These are phyloP conservation scores for Elysia chlorotica DNA, from an alignment of 1,140 invertebrate genomes.

Conservation along the genomic window DNA sequence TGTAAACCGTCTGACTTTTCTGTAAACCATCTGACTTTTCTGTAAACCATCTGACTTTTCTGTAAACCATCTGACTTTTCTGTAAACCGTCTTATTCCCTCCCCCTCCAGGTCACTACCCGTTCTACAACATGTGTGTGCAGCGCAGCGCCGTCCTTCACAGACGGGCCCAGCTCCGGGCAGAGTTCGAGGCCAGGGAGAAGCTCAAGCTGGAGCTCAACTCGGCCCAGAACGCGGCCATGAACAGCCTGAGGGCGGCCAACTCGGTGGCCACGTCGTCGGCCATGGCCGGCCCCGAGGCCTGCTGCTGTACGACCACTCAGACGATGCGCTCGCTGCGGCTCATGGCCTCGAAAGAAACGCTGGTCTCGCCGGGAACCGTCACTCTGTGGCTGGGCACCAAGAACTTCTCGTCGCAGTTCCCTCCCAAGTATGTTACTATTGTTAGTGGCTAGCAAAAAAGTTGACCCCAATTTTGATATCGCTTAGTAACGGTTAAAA, in stretches of 20 bases:
- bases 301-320: too few species aligned
- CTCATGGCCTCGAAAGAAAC: conserved; percentile 23
- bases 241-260: neutral
- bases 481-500: too few species aligned
- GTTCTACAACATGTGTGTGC: conserved; percentile 23
- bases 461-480: too few species aligned
- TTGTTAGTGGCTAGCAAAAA: too few species aligned
- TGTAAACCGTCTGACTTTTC: too few species aligned
- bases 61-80: too few species aligned
- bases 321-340: conserved; percentile 17
- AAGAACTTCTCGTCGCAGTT: conserved; percentile 55
- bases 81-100: too few species aligned
- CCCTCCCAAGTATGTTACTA: conserved; percentile 43
- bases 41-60: too few species aligned
- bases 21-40: too few species aligned
- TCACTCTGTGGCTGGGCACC: conserved; percentile 53
- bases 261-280: too few species aligned
- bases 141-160: conserved; percentile 10
- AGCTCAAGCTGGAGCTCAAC: conserved; percentile 10
- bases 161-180: conserved; percentile 12
- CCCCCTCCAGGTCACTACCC: conserved; percentile 15
- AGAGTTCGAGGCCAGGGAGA: conserved; percentile 15
- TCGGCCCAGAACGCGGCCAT: neutral
- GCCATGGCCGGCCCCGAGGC: too few species aligned
- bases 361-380: conserved; percentile 43